These are phyloP conservation scores for Bombus haemorrhoidalis DNA, from an alignment of 1,140 invertebrate genomes.

Conservation along the genomic window DNA sequence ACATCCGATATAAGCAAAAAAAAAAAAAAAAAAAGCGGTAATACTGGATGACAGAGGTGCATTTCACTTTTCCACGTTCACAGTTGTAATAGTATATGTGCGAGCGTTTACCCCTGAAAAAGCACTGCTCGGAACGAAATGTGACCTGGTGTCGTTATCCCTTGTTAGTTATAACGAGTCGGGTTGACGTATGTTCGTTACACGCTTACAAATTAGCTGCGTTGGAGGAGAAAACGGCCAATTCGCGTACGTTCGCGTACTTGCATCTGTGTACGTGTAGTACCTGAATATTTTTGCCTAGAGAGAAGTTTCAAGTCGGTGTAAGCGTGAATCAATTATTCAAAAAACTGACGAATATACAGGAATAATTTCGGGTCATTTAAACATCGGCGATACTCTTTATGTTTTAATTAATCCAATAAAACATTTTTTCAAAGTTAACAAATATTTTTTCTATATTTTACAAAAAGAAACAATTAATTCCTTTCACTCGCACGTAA, in stretches of 20 bases:
- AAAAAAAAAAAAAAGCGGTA: too few species aligned
- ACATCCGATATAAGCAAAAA: not conserved
- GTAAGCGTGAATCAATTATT: too few species aligned
- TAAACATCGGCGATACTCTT: not conserved
- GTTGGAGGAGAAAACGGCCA: conserved; percentile 27
- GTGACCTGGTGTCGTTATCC: conserved; percentile 72
- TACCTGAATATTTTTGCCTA: not conserved
- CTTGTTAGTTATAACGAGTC: conserved; percentile 78
- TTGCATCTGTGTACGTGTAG: too few species aligned
- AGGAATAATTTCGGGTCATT: not conserved
- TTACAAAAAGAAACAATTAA: too few species aligned
- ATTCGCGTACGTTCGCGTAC: not conserved
- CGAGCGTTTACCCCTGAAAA: conserved; percentile 48
- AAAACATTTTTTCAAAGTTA: too few species aligned
- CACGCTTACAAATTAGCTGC: conserved; percentile 75
- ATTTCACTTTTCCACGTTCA: conserved; percentile 17
- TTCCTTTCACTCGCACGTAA: too few species aligned
- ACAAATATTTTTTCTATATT: too few species aligned
- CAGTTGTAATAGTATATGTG: not conserved
- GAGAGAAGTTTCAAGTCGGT: not conserved
- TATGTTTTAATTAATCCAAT: not conserved
- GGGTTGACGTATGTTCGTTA: conserved; percentile 69
- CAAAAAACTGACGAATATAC: not conserved
- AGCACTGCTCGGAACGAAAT: conserved; percentile 53
- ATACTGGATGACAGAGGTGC: not conserved